Percentiles rank a stretch among this genome's conserved stretches.
Evolutionary conservation across 1,140 invertebrate species (phyloP).

Genomic region (Formica selysi): DNA sequence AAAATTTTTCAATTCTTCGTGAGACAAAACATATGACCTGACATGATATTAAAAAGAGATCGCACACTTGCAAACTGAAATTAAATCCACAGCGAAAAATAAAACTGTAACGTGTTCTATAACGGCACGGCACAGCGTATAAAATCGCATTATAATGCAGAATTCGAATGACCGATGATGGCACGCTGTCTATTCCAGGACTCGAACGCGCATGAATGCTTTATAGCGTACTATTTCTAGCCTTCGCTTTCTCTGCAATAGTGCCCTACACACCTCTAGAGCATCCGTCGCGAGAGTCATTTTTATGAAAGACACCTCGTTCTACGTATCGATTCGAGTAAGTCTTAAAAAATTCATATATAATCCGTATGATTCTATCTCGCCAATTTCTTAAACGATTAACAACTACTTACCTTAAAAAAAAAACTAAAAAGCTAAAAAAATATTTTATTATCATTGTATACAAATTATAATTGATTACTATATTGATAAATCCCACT

Average conservation of each 20-base stretch:
- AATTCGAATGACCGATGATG: constrained; percentile 57
- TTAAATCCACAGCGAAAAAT: background rate
- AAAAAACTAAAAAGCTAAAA: background rate
- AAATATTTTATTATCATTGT: constrained; percentile 17
- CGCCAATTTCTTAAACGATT: background rate
- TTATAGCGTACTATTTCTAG: constrained; percentile 60
- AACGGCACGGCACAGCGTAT: background rate
- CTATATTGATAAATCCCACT: no score
- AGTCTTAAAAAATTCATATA: background rate
- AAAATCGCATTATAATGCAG: constrained; percentile 2
- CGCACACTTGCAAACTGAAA: background rate
- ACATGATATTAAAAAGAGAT: background rate
- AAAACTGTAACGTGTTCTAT: background rate
- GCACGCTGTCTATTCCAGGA: constrained; percentile 55
- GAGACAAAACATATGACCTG: background rate
- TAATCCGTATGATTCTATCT: background rate
- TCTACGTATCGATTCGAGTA: constrained; percentile 17
- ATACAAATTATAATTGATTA: background rate
- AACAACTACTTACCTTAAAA: constrained; percentile 25
- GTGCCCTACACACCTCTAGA: constrained; percentile 48
- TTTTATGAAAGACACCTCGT: constrained; percentile 50
- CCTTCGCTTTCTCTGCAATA: constrained; percentile 26
- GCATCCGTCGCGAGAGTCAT: constrained; percentile 7
- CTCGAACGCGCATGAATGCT: constrained; percentile 53
- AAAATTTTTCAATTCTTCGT: background rate